These are phyloP conservation scores for Toxotes jaculatrix DNA, from an alignment of 2,113 vertebrate genomes.

Conservation along the genomic window DNA sequence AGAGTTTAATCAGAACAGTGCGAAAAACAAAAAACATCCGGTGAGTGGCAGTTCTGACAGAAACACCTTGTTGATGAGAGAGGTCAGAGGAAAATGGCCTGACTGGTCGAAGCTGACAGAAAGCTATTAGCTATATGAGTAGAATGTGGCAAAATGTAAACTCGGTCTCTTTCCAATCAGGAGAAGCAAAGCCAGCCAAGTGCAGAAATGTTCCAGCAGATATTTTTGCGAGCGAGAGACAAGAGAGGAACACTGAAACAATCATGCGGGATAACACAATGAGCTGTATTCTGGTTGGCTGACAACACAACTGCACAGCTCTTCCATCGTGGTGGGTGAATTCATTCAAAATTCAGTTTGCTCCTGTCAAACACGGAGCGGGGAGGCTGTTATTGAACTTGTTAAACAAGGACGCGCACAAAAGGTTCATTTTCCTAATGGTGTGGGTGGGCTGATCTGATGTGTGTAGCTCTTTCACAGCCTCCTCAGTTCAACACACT, in stretches of 20 bases:
- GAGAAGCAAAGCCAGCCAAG: neutral
- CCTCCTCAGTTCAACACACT: neutral
- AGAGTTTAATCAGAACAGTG: neutral
- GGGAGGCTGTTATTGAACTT: constrained; percentile 19
- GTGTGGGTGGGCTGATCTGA: constrained; percentile 18
- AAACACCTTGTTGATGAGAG: neutral
- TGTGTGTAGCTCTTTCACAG: neutral
- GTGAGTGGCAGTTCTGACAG: no score
- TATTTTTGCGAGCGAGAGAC: neutral
- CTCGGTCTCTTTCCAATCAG: neutral
- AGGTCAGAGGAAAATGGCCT: neutral
- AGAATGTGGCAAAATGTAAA: neutral
- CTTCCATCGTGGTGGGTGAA: constrained; percentile 6
- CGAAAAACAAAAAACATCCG: no score
- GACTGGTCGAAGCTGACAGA: neutral
- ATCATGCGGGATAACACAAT: constrained; percentile 24
- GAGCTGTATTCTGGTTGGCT: constrained; percentile 27
- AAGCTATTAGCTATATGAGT: neutral
- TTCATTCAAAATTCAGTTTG: constrained; percentile 45
- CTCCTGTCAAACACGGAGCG: neutral
- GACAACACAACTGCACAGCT: constrained; percentile 10
- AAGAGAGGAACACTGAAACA: neutral
- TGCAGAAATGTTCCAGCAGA: constrained; percentile 2
- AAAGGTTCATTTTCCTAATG: constrained; percentile 40
- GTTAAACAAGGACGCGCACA: constrained; percentile 21